phyloP scores from a whole-genome alignment of 2,113 vertebrate species.

The Cochlearius cochlearius region DNA sequence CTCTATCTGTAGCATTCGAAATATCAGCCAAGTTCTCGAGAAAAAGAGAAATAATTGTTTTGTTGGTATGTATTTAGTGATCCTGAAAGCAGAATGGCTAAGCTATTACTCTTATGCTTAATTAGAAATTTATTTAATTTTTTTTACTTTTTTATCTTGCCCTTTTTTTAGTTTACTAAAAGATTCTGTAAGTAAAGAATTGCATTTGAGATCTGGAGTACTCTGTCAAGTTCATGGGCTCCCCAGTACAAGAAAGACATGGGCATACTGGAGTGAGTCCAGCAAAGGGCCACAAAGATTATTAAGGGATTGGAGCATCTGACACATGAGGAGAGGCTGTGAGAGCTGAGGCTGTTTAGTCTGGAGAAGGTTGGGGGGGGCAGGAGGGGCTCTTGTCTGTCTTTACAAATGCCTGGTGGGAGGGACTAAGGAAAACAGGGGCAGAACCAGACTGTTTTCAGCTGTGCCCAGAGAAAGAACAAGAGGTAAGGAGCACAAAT shows the following conservation, averaged over 20 bases:
- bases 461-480: background rate
- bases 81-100: background rate
- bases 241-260: background rate
- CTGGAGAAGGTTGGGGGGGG: background rate
- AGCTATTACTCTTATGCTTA: background rate
- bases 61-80: slow-evolving; percentile 82
- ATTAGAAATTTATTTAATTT: background rate
- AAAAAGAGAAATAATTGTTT: slow-evolving; percentile 91
- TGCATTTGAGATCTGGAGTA: background rate
- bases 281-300: background rate
- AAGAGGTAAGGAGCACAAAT: background rate
- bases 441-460: background rate
- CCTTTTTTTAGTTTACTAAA: background rate
- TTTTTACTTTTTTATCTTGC: background rate
- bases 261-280: background rate
- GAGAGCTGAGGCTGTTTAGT: background rate
- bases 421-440: background rate
- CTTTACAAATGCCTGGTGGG: background rate
- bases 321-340: background rate
- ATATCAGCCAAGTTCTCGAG: slow-evolving; percentile 92
- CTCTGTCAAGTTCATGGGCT: background rate
- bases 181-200: background rate
- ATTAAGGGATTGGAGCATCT: background rate
- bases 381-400: background rate
- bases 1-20: slow-evolving; percentile 91